Base-by-base conservation (phyloP, 1,140 invertebrate genomes). In the Drosophila tsacasi region DNA sequence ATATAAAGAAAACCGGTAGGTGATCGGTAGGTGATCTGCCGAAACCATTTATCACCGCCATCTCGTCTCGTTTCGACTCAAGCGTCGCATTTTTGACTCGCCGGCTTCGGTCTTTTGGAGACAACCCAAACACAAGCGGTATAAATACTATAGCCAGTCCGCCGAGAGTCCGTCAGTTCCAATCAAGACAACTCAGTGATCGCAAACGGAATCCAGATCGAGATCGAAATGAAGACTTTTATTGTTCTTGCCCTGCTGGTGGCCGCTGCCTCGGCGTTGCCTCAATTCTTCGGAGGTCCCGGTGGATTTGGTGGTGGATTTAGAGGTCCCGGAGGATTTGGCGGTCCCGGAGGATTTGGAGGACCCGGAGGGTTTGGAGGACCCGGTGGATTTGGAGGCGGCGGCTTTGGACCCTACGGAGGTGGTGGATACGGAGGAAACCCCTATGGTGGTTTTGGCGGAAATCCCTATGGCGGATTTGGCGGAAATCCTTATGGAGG, bases 1-100 rank as follows among this genome's bases (percentile, higher is more conserved):
- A 32, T 63, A 81, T 57, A 76, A 79, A 57, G 49, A 74, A 83
- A 87, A 90, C 84, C 84, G 85, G 84, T 84, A 77, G 71, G 42
- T 46, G 75, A 81, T 78, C 84, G 81, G 84, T 83, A 69, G 69
- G 46, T 49, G 66, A 44, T 50, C 10, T 19, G 25, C 42, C 55
- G 55, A 77, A 72, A 65, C 40, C 68, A 85, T 78, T 76, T 67
- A 58, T 68, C 76, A 72, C 66, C 62, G 37, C 17, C 55, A 63
- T 55, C 32, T 47, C 42, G 50, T 35, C 27, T 32, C 49, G 50
- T 27, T 42, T 39, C 54, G 35, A n/a, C 50, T 47, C 9, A 35
- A 35, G 15, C 40, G 40, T 17, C 21, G 27, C 17, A 35, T 66
- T 65, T 65, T 73, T 52, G 54, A 47, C 39, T 68, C 32, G 37